Base-by-base conservation (phyloP, 2,888 invertebrate species). In the Plagodis pulveraria region DNA sequence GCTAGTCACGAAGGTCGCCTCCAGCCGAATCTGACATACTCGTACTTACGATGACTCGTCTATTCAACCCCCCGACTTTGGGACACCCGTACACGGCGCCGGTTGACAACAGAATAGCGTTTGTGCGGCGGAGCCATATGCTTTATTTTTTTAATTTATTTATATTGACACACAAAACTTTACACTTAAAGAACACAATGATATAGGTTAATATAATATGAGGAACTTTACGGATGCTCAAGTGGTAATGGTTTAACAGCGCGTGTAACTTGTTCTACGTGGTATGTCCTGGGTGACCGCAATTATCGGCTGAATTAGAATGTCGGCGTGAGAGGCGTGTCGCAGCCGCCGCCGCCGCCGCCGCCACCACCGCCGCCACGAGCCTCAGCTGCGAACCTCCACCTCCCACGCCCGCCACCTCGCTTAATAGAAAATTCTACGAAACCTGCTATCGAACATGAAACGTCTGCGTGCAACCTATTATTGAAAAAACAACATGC, bases 401-500 rank as follows among this genome's bases (percentile, higher is more conserved):
- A 22, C 40, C 48, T 6, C 38, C 48, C 48, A 22, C 22, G 22
- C 22, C 8, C 36, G 12, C 43, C 43, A 32, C 48, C 43, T 36
- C 34, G 65, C 65, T 58, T 72, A 73, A 69, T 72, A 74, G 70
- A 67, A 71, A 73, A 72, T 76, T 80, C 81, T 72, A 65, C 66
- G 76, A 76, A 78, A 65, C 63, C 60, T 59, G 65, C 50, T 71
- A 70, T 72, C 67, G 68, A 56, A 61, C 65, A 54, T 58, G 63
- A 61, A 58, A 68, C 77, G 47, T 12, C 34, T 38, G 59, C 53
- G 77, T 79, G 84, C 78, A 67, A 76, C 69, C 71, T 65, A 72
- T 74, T 74, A 78, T 76, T 74, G 73, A 65, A 64, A 70, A 77
- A 80, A 79, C 76, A 72, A 40, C 22, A 22, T 40, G 68, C 59